Evolutionary conservation across 2,113 vertebrate species (phyloP).

Genomic region (Anas platyrhynchos): DNA sequence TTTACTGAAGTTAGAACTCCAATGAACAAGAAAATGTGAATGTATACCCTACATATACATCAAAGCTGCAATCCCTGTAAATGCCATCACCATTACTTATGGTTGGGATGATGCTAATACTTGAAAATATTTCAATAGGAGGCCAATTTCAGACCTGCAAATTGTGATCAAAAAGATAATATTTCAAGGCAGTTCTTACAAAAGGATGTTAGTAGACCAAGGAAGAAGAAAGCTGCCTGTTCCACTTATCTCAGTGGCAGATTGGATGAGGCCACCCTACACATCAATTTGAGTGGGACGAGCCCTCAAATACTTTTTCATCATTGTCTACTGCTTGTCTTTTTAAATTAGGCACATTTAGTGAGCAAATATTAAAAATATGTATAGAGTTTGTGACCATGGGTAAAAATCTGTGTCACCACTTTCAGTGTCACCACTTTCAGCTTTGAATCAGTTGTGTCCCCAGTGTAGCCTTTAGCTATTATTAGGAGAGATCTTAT

Average conservation of each 20-base stretch:
- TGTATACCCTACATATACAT: slow-evolving; percentile 38
- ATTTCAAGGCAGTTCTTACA: slow-evolving; percentile 50
- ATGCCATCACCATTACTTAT: slow-evolving; percentile 65
- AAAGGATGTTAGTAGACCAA: slow-evolving; percentile 43
- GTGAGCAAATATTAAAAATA: slow-evolving; percentile 31
- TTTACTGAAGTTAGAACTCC: slow-evolving; percentile 69
- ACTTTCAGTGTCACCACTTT: background rate
- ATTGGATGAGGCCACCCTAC: background rate
- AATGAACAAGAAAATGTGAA: slow-evolving; percentile 69
- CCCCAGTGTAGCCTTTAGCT: background rate
- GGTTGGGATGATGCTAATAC: slow-evolving; percentile 54
- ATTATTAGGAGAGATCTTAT: background rate
- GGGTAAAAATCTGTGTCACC: slow-evolving; percentile 45
- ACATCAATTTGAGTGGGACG: slow-evolving; percentile 18
- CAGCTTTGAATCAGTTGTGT: background rate
- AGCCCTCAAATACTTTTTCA: background rate
- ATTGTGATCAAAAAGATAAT: slow-evolving; percentile 64
- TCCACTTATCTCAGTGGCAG: background rate
- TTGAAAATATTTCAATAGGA: slow-evolving; percentile 67
- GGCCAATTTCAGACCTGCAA: slow-evolving; percentile 47
- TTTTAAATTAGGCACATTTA: slow-evolving; percentile 63
- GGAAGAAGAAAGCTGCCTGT: background rate
- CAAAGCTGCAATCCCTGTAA: slow-evolving; percentile 64
- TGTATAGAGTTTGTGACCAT: background rate
- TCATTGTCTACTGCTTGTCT: slow-evolving; percentile 43